These are phyloP conservation scores for Idaea straminata DNA, from an alignment of 2,888 invertebrate genomes.

Conservation along the genomic window DNA sequence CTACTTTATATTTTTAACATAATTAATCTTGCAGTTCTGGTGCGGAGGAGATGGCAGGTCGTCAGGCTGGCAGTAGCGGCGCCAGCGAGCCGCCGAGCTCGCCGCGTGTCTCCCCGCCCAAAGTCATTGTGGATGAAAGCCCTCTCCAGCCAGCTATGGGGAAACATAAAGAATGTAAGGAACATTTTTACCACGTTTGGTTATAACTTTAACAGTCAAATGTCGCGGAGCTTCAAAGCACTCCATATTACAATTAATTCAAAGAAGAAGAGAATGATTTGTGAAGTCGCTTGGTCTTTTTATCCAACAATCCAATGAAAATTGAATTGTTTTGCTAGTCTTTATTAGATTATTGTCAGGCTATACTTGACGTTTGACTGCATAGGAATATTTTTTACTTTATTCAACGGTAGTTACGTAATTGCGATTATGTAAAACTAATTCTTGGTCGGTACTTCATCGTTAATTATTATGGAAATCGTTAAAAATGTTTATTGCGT, in stretches of 20 bases:
- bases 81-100: conserved; percentile 73
- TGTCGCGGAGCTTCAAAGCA: too few relatives aligned
- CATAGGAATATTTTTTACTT: neutral
- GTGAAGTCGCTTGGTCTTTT: too few relatives aligned
- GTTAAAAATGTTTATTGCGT: neutral
- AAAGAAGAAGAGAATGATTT: too few relatives aligned
- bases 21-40: conserved; percentile 52
- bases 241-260: too few relatives aligned
- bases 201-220: too few relatives aligned
- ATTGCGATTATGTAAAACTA: neutral
- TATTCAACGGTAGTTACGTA: neutral
- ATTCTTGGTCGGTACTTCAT: neutral
- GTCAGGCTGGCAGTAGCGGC: conserved; percentile 71
- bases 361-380: too few relatives aligned
- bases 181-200: conserved; percentile 11
- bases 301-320: too few relatives aligned
- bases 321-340: too few relatives aligned
- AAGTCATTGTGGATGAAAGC: conserved; percentile 96
- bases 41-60: conserved; percentile 75
- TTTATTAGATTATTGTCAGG: too few relatives aligned
- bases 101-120: conserved; percentile 88
- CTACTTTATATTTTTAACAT: neutral
- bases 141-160: conserved; percentile 96
- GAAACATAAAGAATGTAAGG: conserved; percentile 99
- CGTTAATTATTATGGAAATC: conserved; percentile 1